Percentiles rank a stretch among this genome's conserved stretches.
phyloP scores from a whole-genome alignment of 2,888 invertebrate genomes.

The Drosophila dives region DNA sequence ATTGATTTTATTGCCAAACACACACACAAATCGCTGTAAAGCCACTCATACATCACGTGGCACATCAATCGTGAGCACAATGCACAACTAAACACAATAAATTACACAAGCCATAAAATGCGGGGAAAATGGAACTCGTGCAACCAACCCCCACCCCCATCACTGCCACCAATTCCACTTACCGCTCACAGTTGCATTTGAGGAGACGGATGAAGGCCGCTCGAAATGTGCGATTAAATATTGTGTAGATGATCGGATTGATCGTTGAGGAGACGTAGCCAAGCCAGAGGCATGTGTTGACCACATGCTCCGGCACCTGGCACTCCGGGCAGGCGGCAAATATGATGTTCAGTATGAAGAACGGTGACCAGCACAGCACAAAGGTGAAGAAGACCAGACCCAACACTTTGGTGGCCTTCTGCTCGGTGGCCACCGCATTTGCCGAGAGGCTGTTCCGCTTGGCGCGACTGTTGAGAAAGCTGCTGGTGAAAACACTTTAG shows the following conservation, averaged over 20 bases:
- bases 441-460: slow-evolving; percentile 90
- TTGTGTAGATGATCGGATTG: slow-evolving; percentile 97
- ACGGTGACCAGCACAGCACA: slow-evolving; percentile 96
- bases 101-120: slow-evolving; percentile 26
- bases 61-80: slow-evolving; percentile 54
- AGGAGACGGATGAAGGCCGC: slow-evolving; percentile 92
- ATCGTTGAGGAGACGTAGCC: slow-evolving; percentile 97
- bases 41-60: slow-evolving; percentile 76
- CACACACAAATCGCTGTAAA: slow-evolving; percentile 47
- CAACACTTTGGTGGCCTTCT: slow-evolving; percentile 95
- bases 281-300: slow-evolving; percentile 94
- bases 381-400: slow-evolving; percentile 97
- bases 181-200: slow-evolving; percentile 91
- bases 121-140: not conserved
- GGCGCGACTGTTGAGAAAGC: slow-evolving; percentile 89
- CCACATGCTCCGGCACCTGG: slow-evolving; percentile 88
- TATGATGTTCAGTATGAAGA: slow-evolving; percentile 94
- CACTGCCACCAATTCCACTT: slow-evolving; percentile 55
- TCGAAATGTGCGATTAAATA: slow-evolving; percentile 95
- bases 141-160: not conserved
- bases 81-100: slow-evolving; percentile 38
- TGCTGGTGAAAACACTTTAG: slow-evolving; percentile 76
- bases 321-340: slow-evolving; percentile 94
- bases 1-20: slow-evolving; percentile 43
- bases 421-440: slow-evolving; percentile 95